Evolutionary conservation across 2,888 invertebrate genomes (phyloP), one percentile per base, ranked within the genome.

Genomic region (Nemotelus pantherinus): DNA sequence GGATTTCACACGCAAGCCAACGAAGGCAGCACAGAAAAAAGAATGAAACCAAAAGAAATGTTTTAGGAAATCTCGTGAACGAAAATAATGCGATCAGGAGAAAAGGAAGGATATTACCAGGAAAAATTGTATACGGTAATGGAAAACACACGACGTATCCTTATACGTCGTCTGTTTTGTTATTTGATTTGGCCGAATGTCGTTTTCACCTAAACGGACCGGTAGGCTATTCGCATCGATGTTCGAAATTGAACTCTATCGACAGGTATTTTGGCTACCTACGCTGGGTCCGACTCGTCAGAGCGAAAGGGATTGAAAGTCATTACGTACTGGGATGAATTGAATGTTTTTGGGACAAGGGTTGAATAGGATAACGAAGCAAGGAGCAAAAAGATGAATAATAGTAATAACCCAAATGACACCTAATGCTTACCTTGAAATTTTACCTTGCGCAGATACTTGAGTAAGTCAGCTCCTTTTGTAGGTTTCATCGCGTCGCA

Each of bases 401-500:
- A 50, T 50, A 9, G 25, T 25, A 25, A 25, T 25, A 25, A 25
- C 25, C 25, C 25, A 25, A 25, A 57, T 9, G 10, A 25, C 57
- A 39, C 2, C 43, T 7, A 50, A 25, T 47, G 39, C 60, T 47
- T 88, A 97, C 97, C 97, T 87, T 92, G 91, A 84, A 98, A 98
- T 84, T 93, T 90, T 44, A 97, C 97, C 85, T 93, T 94, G 72
- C 94, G 90, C 55, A 98, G 89, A 85, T 94, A 96, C 81, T 93
- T 91, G 48, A 96, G 90, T 71, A 98, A 90, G 80, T 94, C 93
- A 0, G 93, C 92, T 0, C 97, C 97, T 84, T 95, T 95, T 25
- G 95, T 94, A 0, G 97, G 96, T 81, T 92, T 91, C 97, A 98
- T 97, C 41, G 92, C 92, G 57, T 94, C 93, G 85, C 97, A 98